Conservation (phyloP, 2,888 invertebrate species). For the Ctenicera cuprea region DNA sequence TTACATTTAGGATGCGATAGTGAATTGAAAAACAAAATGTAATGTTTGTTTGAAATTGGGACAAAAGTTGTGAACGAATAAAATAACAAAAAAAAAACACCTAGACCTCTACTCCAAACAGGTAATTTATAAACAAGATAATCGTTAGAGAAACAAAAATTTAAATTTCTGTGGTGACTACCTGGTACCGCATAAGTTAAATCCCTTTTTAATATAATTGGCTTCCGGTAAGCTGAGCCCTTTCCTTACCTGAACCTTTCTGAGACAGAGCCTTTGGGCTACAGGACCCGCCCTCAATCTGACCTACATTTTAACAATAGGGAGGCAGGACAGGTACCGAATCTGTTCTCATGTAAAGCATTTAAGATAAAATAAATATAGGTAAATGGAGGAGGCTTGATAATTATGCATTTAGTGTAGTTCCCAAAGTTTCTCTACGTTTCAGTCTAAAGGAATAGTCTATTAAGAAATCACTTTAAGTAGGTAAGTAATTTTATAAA, state of each 20-base stretch:
- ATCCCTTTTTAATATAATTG: conserved; percentile 55
- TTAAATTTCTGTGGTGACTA: conserved; percentile 21
- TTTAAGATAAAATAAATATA: not conserved
- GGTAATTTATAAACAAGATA: not conserved
- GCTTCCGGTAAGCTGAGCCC: conserved; percentile 55
- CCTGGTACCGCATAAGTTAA: conserved; percentile 20
- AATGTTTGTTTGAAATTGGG: too few relatives aligned
- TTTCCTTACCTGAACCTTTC: conserved; percentile 51
- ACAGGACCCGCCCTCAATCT: conserved; percentile 48
- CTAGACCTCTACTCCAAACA: not conserved
- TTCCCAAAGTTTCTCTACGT: not conserved
- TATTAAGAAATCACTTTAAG: too few relatives aligned
- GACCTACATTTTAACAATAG: conserved; percentile 53
- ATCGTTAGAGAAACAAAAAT: not conserved
- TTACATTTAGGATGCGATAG: too few relatives aligned
- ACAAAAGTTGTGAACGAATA: not conserved
- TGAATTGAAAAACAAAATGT: too few relatives aligned
- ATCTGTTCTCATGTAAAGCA: conserved; percentile 31
- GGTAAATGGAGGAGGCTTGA: not conserved
- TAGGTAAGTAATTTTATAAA: too few relatives aligned
- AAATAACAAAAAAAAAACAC: too few relatives aligned
- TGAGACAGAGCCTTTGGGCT: conserved; percentile 27
- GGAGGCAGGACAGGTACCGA: conserved; percentile 44
- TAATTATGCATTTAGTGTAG: not conserved
- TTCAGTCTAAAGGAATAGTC: too few relatives aligned